phyloP scores from a whole-genome alignment of 2,113 vertebrate genomes.

The Myrmecobius fasciatus region DNA sequence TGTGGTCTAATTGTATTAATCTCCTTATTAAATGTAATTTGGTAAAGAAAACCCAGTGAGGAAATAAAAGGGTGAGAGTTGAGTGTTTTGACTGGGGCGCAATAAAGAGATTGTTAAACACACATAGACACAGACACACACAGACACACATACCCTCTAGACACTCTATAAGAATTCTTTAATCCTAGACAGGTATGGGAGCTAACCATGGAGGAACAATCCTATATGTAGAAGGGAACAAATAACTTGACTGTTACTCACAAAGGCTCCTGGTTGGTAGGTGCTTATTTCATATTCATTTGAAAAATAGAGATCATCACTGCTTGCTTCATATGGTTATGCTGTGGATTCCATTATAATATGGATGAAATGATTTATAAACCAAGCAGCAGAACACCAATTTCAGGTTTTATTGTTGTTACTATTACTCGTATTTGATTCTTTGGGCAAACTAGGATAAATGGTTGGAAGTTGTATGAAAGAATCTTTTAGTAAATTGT shows the following conservation, averaged over 20 bases:
- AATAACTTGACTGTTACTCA: no score
- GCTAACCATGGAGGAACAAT: no score
- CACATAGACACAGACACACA: no score
- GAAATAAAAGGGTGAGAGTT: not conserved
- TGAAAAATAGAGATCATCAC: not conserved
- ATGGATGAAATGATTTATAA: no score
- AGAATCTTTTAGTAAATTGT: slow-evolving; percentile 9
- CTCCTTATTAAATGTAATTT: no score
- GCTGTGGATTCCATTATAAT: no score
- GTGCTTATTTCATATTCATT: not conserved
- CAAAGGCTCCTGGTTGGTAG: not conserved
- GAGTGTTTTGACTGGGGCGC: not conserved
- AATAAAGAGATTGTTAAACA: not conserved
- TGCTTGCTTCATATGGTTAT: no score
- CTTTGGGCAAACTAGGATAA: not conserved
- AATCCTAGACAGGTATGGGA: not conserved
- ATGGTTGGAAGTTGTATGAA: not conserved
- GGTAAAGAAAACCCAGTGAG: not conserved
- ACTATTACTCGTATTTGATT: no score
- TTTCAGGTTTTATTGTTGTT: no score
- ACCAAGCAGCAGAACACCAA: no score
- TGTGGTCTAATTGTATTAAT: not conserved
- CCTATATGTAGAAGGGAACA: no score
- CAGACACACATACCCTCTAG: no score
- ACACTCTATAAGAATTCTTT: not conserved